Evolutionary conservation across 2,113 vertebrate species (phyloP), one percentile per base, ranked within the genome.

Genomic region (Notiomystis cincta): DNA sequence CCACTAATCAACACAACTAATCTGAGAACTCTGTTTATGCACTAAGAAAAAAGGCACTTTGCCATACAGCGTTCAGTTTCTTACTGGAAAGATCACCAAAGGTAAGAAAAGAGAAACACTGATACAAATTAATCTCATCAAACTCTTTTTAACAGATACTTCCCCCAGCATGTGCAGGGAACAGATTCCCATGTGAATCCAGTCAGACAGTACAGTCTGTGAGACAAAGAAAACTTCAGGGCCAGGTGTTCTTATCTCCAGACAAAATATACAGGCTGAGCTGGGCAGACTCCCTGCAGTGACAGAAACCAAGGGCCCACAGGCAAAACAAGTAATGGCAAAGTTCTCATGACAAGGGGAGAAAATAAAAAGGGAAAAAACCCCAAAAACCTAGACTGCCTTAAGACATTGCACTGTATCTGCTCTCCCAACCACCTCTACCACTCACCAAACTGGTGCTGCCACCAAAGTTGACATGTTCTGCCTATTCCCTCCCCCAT

Each of bases 21-120:
- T 30, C 45, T 40, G 38, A 87, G 48, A 90, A 53, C 24, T 56
- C n/a, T 76, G 76, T 85, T 85, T 48, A 73, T 4, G 70, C 91
- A 38, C 28, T 53, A 66, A 75, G n/a, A 35, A 84, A 51, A 87
- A 95, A 92, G 73, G 92, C 89, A 91, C 93, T 93, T 87, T 1
- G 8, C 42, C n/a, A 71, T 4, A 84, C 3, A 6, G 30, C 35
- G 21, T 44, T 58, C 11, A 13, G 48, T 66, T 82, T 87, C 48
- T 42, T 77, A 48, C 30, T 47, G 58, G 27, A 56, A 85, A 72
- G 35, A 54, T 72, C 78, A 85, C 44, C 51, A 65, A 75, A 87
- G 5, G 7, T 51, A 84, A 73, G 44, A 60, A 87, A 91, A 25
- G 37, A 91, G 62, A 87, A 95, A 93, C 28, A 22, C 11, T 50